Evolutionary conservation across 2,888 invertebrate genomes (phyloP), one percentile per base, ranked within the genome.

Genomic region (Volucella zonaria): DNA sequence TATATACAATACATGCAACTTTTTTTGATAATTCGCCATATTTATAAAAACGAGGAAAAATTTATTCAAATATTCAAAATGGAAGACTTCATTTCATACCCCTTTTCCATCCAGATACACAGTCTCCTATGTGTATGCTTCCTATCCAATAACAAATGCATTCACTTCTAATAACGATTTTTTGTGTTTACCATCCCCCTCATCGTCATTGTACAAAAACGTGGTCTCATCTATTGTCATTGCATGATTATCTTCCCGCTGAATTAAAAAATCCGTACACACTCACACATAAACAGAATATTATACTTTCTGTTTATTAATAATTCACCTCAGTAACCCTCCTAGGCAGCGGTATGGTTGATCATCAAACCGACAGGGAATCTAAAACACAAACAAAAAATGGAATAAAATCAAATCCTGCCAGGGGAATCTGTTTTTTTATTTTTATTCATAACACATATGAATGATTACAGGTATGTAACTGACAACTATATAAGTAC

Each of bases 321-420:
- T 83, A 83, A 80, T 83, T 83, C 79, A 83, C 75, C 79, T 83
- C 64, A 75, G 59, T 67, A 66, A 62, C 75, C 80, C 83, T 83
- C 75, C 76, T 73, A 71, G 23, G 31, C 31, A 31, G 61, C 47
- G 71, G 64, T 49, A 74, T 18, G 70, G 70, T 76, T 66, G 75
- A 80, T 83, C 58, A 49, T 66, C 38, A 66, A 66, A 54, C 83
- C 59, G 51, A 45, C 79, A 66, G 43, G 74, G 78, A 77, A 73
- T 47, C 45, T n/a, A 64, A 56, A 45, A 58, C 58, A 79, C 43
- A 59, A 47, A 56, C 58, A 40, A 43, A 75, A 51, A 62, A 54
- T 43, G n/a, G 12, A 56, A 75, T 40, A 58, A 59, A 15, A 23
- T 40, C 43, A 66, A 75, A 66, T 66, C 64, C 64, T 61, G 68